Conservation (phyloP, 2,113 vertebrate genomes). For the Malurus cyaneus region DNA sequence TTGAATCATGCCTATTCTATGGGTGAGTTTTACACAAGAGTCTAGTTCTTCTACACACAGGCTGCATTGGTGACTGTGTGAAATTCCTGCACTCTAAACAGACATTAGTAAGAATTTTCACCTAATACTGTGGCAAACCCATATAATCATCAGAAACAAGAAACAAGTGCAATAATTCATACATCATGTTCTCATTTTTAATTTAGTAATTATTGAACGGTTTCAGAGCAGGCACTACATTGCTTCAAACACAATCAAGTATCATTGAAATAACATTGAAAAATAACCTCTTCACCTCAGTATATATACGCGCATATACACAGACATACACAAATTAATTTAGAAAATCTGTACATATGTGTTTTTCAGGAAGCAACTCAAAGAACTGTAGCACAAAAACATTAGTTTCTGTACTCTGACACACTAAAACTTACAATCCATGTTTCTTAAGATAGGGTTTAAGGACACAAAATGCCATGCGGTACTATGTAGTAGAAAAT, state of each 20-base stretch:
- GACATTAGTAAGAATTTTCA: background rate
- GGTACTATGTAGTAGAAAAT: slow-evolving; percentile 40
- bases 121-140: background rate
- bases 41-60: background rate
- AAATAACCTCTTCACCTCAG: slow-evolving; percentile 52
- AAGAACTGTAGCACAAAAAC: background rate
- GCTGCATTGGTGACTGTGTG: background rate
- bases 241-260: slow-evolving; percentile 62
- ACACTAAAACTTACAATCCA: slow-evolving; percentile 43
- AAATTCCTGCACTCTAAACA: background rate
- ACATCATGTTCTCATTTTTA: slow-evolving; percentile 60
- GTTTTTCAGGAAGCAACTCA: slow-evolving; percentile 40
- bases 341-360: slow-evolving; percentile 58
- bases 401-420: slow-evolving; percentile 42
- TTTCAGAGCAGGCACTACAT: slow-evolving; percentile 62
- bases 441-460: slow-evolving; percentile 17
- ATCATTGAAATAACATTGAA: slow-evolving; percentile 59
- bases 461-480: slow-evolving; percentile 71
- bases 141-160: slow-evolving; percentile 35
- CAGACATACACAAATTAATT: slow-evolving; percentile 51
- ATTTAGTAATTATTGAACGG: slow-evolving; percentile 46
- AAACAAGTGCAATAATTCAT: slow-evolving; percentile 62
- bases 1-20: background rate
- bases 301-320: background rate
- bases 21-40: background rate